These are phyloP conservation scores for Deilephila elpenor DNA, from an alignment of 2,888 invertebrate genomes.

Conservation along the genomic window DNA sequence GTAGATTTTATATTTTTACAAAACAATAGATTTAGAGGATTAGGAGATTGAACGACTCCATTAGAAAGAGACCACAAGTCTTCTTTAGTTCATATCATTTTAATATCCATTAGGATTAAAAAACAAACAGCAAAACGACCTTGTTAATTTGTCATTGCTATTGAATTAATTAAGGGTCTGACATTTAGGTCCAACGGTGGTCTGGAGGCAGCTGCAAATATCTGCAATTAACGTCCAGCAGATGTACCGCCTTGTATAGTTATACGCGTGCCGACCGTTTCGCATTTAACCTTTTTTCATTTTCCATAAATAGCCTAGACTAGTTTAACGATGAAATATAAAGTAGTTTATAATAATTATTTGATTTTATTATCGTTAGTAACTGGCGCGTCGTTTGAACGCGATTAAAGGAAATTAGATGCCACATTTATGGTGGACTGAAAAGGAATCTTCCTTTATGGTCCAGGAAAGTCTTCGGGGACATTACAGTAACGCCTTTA, in stretches of 20 bases:
- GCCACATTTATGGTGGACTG: background rate
- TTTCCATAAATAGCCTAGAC: slow-evolving; percentile 38
- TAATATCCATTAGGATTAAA: background rate
- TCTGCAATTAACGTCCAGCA: slow-evolving; percentile 70
- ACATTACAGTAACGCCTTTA: background rate
- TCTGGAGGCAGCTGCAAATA: slow-evolving; percentile 71
- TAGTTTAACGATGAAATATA: slow-evolving; percentile 8
- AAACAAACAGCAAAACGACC: slow-evolving; percentile 21
- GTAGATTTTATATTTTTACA: no score
- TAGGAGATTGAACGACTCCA: no score
- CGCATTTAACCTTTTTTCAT: slow-evolving; percentile 45
- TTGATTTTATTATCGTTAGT: slow-evolving; percentile 14
- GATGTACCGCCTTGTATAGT: slow-evolving; percentile 67
- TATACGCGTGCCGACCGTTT: slow-evolving; percentile 54
- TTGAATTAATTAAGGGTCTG: slow-evolving; percentile 52
- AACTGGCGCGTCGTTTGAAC: slow-evolving; percentile 9
- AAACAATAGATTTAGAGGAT: no score
- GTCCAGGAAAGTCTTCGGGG: background rate
- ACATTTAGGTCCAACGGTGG: slow-evolving; percentile 73
- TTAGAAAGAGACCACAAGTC: no score
- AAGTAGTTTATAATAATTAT: background rate
- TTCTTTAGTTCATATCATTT: no score
- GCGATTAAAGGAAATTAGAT: background rate
- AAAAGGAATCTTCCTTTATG: background rate
- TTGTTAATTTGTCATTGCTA: slow-evolving; percentile 28